phyloP scores from a whole-genome alignment of 2,797 vertebrate species.

The Philypnodon macrostomus region DNA sequence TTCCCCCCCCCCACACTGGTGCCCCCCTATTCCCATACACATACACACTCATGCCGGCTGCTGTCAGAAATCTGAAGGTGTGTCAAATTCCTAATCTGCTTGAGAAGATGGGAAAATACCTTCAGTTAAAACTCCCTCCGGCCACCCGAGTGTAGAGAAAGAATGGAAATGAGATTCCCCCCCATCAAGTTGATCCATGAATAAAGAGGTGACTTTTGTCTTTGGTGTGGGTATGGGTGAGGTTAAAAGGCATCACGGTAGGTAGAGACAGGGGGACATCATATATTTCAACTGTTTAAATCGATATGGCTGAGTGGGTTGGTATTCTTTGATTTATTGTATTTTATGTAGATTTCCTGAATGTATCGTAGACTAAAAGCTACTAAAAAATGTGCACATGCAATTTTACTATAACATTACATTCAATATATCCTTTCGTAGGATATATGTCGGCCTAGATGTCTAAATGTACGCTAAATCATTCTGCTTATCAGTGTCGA shows the following conservation, averaged over 20 bases:
- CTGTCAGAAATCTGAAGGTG: slow-evolving; percentile 43
- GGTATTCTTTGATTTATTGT: too few relatives aligned
- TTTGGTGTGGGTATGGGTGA: slow-evolving; percentile 22
- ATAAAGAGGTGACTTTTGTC: slow-evolving; percentile 38
- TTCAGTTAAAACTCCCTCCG: slow-evolving; percentile 38
- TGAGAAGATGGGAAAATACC: slow-evolving; percentile 58
- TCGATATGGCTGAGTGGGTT: too few relatives aligned
- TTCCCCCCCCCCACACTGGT: slow-evolving; percentile 6
- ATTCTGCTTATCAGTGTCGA: too few relatives aligned
- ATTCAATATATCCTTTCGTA: too few relatives aligned
- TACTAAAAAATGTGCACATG: too few relatives aligned
- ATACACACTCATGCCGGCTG: slow-evolving; percentile 23
- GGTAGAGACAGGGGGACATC: not conserved
- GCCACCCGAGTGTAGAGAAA: slow-evolving; percentile 44
- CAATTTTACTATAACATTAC: too few relatives aligned
- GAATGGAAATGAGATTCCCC: slow-evolving; percentile 49
- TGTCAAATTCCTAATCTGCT: slow-evolving; percentile 63
- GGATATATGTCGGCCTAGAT: too few relatives aligned
- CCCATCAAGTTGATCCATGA: too few relatives aligned
- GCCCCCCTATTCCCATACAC: slow-evolving; percentile 6
- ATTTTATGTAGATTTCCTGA: too few relatives aligned
- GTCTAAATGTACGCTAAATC: too few relatives aligned
- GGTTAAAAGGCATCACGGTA: slow-evolving; percentile 10
- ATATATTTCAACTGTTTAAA: not conserved
- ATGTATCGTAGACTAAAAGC: too few relatives aligned